phyloP scores from a whole-genome alignment of 2,113 vertebrate genomes.

The Oncorhynchus gorbuscha region DNA sequence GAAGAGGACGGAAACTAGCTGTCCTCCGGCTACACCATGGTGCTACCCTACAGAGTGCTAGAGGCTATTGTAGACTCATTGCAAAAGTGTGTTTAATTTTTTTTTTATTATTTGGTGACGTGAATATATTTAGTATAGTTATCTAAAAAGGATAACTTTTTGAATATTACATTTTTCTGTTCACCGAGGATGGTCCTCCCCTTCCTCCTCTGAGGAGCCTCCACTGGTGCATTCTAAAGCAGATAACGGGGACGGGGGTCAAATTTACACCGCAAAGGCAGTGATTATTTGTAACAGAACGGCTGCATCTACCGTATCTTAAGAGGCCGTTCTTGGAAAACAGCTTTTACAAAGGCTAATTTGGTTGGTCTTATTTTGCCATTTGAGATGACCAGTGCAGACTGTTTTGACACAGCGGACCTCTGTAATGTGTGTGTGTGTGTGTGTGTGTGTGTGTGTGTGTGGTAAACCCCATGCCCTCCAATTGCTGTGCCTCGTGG shows the following conservation, averaged over 20 bases:
- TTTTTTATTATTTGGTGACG: no score
- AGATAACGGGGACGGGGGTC: slow-evolving; percentile 12
- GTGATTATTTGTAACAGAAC: slow-evolving; percentile 20
- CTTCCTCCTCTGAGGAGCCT: no score
- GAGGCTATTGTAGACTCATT: no score
- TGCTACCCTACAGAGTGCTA: no score
- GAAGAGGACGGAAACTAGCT: no score
- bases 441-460: slow-evolving; percentile 6
- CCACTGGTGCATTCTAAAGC: no score
- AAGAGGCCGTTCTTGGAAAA: slow-evolving; percentile 22
- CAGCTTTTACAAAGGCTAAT: slow-evolving; percentile 18
- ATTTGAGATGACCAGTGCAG: slow-evolving; percentile 47
- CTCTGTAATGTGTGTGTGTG: slow-evolving; percentile 34
- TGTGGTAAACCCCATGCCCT: background rate
- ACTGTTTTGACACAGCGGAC: slow-evolving; percentile 61
- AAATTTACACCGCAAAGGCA: background rate
- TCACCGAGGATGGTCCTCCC: no score
- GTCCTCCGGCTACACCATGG: no score
- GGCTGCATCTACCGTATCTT: background rate
- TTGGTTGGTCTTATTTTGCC: slow-evolving; percentile 48
- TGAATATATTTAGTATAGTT: no score
- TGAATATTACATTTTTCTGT: no score
- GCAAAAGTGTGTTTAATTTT: no score
- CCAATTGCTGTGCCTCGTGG: background rate
- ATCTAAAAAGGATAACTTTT: no score